Conservation (phyloP, 2,888 invertebrate genomes). For the Pammene aurita region DNA sequence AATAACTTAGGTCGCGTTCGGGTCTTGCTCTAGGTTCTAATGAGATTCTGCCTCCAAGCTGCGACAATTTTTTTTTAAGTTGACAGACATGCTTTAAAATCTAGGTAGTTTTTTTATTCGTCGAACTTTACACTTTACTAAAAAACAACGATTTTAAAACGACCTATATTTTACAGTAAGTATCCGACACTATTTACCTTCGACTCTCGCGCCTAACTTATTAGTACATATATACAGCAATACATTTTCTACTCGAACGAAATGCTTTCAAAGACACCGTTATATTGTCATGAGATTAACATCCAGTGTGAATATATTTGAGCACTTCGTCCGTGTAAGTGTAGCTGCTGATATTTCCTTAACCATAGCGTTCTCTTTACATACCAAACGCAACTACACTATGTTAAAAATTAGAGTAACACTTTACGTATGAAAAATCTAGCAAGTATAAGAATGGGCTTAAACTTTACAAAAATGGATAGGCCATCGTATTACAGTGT, state of each 20-base stretch:
- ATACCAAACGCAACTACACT: slow-evolving; percentile 45
- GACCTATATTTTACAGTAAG: background rate
- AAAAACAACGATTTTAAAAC: background rate
- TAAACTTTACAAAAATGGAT: slow-evolving; percentile 47
- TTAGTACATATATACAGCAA: background rate
- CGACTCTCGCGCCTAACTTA: background rate
- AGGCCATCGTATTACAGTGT: slow-evolving; percentile 51
- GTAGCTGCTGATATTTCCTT: background rate
- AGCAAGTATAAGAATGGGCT: slow-evolving; percentile 56
- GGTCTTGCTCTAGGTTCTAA: slow-evolving; percentile 46
- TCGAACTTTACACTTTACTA: background rate
- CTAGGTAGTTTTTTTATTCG: background rate
- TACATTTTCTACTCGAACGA: slow-evolving; percentile 13
- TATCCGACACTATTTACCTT: background rate
- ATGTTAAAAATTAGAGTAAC: slow-evolving; percentile 66
- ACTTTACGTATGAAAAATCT: slow-evolving; percentile 71
- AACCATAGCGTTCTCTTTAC: slow-evolving; percentile 7
- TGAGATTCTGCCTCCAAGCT: slow-evolving; percentile 36
- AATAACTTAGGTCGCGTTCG: slow-evolving; percentile 46
- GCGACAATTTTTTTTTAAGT: background rate
- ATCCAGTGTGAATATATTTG: background rate
- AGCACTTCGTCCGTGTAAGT: background rate
- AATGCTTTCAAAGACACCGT: background rate
- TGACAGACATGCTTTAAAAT: slow-evolving; percentile 1
- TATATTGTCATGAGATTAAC: background rate